phyloP scores from a whole-genome alignment of 2,888 invertebrate species.

The Aleiodes leptofemur region DNA sequence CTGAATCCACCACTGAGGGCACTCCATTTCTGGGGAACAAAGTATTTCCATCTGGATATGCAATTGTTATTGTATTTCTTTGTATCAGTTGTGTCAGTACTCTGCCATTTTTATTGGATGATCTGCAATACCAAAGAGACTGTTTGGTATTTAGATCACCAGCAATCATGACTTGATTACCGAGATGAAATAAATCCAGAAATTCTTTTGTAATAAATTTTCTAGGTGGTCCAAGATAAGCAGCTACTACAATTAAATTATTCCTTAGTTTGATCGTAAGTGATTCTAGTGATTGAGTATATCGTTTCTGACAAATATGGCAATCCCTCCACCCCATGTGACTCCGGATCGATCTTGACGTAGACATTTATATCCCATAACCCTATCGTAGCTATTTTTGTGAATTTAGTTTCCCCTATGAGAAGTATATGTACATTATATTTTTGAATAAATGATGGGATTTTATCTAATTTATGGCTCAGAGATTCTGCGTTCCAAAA shows the following conservation, averaged over 20 bases:
- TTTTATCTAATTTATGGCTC: too few relatives aligned
- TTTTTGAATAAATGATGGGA: too few relatives aligned
- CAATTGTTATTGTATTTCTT: background rate
- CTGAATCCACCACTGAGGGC: conserved; percentile 8
- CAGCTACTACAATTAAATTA: background rate
- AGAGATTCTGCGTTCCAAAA: too few relatives aligned
- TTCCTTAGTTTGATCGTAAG: background rate
- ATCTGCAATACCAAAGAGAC: background rate
- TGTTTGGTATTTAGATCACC: conserved; percentile 1
- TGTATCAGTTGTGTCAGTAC: background rate
- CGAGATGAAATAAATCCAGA: background rate
- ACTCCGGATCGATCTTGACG: background rate
- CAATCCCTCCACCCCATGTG: background rate
- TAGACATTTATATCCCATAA: background rate
- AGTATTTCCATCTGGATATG: background rate
- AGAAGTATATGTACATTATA: background rate
- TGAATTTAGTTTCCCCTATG: background rate
- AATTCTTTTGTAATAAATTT: background rate
- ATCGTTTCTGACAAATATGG: background rate
- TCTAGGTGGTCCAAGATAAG: background rate
- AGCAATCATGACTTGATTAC: background rate
- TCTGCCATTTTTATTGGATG: background rate
- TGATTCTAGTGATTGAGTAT: background rate
- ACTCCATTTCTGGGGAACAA: background rate
- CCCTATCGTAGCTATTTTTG: background rate